Evolutionary conservation across 2,113 vertebrate genomes (phyloP).

Genomic region (Hepsetus odoe): DNA sequence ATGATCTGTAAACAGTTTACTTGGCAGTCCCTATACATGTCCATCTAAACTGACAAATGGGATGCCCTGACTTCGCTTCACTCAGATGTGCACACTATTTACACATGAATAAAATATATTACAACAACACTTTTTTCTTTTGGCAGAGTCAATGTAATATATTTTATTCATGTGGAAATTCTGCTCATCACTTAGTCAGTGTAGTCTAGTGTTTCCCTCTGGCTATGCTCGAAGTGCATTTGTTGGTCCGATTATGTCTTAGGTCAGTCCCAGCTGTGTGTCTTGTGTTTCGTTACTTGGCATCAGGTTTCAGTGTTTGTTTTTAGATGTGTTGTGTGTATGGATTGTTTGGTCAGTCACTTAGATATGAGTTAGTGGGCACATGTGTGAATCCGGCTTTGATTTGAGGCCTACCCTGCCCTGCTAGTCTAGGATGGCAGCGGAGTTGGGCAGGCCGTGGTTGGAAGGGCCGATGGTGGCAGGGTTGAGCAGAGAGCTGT

Average conservation of each 20-base stretch:
- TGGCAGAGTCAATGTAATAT: neutral
- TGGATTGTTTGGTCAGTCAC: conserved; percentile 66
- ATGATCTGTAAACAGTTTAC: conserved; percentile 50
- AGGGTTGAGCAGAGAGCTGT: conserved; percentile 75
- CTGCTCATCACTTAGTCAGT: neutral
- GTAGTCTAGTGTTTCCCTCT: conserved; percentile 9
- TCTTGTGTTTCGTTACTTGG: conserved; percentile 37
- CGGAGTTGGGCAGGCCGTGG: conserved; percentile 71
- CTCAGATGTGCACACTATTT: neutral
- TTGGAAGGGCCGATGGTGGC: conserved; percentile 49
- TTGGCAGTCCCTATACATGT: conserved; percentile 44
- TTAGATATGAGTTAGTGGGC: conserved; percentile 35
- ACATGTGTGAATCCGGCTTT: conserved; percentile 36
- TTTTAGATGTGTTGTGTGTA: conserved; percentile 55
- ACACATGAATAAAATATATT: neutral
- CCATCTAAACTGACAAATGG: neutral
- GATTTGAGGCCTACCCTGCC: conserved; percentile 8
- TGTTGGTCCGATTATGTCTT: conserved; percentile 33
- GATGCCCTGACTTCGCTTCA: neutral
- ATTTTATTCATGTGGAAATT: neutral
- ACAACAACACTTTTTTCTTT: neutral
- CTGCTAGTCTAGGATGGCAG: conserved; percentile 69
- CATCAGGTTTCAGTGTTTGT: conserved; percentile 39
- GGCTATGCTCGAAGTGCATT: conserved; percentile 20
- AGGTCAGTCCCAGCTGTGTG: conserved; percentile 40